Evolutionary conservation across 2,888 invertebrate species (phyloP).

Genomic region (Agrotis ipsilon): DNA sequence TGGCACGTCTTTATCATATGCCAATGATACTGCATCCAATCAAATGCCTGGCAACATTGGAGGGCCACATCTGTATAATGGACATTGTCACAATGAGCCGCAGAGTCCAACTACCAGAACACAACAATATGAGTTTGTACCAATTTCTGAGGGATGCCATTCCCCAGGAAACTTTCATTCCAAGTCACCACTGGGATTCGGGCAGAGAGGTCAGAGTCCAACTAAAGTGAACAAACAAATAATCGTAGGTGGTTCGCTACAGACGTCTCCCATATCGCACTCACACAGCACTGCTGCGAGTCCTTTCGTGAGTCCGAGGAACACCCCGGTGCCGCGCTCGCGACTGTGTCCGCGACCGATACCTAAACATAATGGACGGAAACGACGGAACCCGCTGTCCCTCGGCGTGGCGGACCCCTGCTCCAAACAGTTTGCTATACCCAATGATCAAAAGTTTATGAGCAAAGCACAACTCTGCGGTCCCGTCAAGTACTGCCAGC

Average conservation of each 20-base stretch:
- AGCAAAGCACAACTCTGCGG: constrained; percentile 77
- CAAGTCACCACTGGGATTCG: constrained; percentile 85
- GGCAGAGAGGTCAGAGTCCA: constrained; percentile 83
- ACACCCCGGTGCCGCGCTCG: constrained; percentile 94
- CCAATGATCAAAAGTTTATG: constrained; percentile 86
- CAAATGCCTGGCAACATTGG: constrained; percentile 71
- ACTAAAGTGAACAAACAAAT: constrained; percentile 80
- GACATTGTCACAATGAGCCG: constrained; percentile 90
- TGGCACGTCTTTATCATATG: constrained; percentile 74
- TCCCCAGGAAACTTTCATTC: constrained; percentile 91
- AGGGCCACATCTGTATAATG: constrained; percentile 80
- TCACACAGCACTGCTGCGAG: constrained; percentile 93
- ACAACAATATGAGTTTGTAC: constrained; percentile 96
- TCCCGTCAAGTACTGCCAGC: constrained; percentile 85
- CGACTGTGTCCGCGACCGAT: constrained; percentile 91
- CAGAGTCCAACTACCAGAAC: constrained; percentile 95
- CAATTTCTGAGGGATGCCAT: constrained; percentile 95
- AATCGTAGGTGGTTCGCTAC: constrained; percentile 84
- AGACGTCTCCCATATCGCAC: constrained; percentile 89
- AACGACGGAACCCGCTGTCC: constrained; percentile 81
- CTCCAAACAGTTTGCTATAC: constrained; percentile 85
- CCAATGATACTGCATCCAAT: constrained; percentile 70
- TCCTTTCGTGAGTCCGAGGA: constrained; percentile 96
- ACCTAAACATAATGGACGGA: constrained; percentile 84
- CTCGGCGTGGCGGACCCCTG: constrained; percentile 79